Evolutionary conservation across 2,113 vertebrate species (phyloP).

Genomic region (Glareola pratincola): DNA sequence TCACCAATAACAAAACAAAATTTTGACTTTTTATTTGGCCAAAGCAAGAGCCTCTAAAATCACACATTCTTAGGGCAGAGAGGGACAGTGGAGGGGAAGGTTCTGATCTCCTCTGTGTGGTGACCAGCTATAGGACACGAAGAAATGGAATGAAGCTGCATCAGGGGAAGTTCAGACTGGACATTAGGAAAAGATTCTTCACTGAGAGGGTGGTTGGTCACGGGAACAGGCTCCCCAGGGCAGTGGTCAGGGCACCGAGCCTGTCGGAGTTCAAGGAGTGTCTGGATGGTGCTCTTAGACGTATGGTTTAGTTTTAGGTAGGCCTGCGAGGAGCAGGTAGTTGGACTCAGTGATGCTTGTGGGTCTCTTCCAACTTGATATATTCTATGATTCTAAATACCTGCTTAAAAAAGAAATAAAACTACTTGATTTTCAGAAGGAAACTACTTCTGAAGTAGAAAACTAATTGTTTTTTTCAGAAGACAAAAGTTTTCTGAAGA

Average conservation of each 20-base stretch:
- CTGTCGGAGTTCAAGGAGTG: background rate
- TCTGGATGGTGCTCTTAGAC: background rate
- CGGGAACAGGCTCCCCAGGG: background rate
- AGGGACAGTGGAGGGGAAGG: background rate
- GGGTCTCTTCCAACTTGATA: background rate
- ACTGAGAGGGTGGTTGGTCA: rapidly evolving
- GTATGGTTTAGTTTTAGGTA: background rate
- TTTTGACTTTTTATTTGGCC: background rate
- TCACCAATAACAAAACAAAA: background rate
- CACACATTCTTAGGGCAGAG: background rate
- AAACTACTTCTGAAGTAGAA: background rate
- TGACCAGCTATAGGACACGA: background rate
- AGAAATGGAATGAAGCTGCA: background rate
- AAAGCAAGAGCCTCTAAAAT: background rate
- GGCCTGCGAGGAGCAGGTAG: background rate
- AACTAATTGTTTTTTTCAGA: background rate
- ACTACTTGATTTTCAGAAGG: background rate
- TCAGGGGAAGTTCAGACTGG: background rate
- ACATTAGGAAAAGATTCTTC: background rate
- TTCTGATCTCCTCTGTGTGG: background rate
- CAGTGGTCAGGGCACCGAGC: background rate
- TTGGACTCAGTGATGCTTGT: background rate
- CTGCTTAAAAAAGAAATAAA: background rate
- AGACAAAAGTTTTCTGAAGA: background rate
- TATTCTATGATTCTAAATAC: background rate